phyloP scores from a whole-genome alignment of 2,797 vertebrate genomes.

The Ispidina lecontei region DNA sequence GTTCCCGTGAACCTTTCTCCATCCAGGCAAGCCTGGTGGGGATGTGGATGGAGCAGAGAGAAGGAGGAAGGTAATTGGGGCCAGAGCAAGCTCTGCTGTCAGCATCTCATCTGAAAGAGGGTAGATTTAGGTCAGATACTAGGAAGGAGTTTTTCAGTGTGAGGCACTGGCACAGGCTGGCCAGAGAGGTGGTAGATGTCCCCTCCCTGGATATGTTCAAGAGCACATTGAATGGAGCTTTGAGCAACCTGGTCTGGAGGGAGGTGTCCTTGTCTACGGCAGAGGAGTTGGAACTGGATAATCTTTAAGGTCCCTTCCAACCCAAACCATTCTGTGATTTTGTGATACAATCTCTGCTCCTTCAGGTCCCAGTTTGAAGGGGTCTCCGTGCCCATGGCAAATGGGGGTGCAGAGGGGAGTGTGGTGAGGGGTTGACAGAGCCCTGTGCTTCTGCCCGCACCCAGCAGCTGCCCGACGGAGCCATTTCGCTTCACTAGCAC shows the following conservation, averaged over 20 bases:
- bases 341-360: background rate
- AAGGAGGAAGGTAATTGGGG: background rate
- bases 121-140: background rate
- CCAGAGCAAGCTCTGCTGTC: background rate
- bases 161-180: background rate
- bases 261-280: too few relatives aligned
- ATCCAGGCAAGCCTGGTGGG: background rate
- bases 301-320: background rate
- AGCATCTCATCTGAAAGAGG: background rate
- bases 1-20: background rate
- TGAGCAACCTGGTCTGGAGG: background rate
- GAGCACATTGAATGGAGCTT: background rate
- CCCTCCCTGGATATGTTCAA: background rate
- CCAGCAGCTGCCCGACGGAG: background rate
- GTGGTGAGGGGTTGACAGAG: background rate
- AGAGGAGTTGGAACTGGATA: too few relatives aligned
- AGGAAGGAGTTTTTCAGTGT: background rate
- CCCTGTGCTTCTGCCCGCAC: background rate
- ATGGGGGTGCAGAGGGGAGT: background rate
- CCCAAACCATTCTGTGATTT: background rate
- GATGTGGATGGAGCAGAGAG: background rate
- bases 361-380: background rate
- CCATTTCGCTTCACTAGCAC: constrained; percentile 15
- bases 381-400: background rate
- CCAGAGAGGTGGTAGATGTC: background rate